Evolutionary conservation across 2,888 invertebrate genomes (phyloP).

Genomic region (Quadroppia sp.): DNA sequence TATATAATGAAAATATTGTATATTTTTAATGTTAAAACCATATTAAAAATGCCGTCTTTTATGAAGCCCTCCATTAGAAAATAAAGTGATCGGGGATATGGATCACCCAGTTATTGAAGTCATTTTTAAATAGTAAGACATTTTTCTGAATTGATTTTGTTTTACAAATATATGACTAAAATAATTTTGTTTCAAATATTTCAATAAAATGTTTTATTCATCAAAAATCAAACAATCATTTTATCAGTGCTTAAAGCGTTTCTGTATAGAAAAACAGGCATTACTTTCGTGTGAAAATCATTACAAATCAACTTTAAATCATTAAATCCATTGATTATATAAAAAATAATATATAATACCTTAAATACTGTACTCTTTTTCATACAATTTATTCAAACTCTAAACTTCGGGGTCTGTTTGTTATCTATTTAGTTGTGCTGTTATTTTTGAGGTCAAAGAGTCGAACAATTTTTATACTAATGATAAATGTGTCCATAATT

Average conservation of each 20-base stretch:
- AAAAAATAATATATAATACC: neutral
- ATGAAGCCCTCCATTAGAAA: neutral
- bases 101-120: conserved; percentile 34
- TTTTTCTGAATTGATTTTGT: too few relatives aligned
- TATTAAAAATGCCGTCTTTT: conserved; percentile 2
- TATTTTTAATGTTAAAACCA: too few relatives aligned
- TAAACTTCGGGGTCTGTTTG: neutral
- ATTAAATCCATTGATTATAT: neutral
- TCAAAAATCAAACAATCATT: conserved; percentile 12
- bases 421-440: conserved; percentile 3
- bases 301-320: conserved; percentile 13
- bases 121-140: neutral
- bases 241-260: conserved; percentile 1
- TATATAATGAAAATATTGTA: neutral
- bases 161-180: neutral
- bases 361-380: neutral
- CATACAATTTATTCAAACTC: neutral
- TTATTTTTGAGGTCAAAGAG: conserved; percentile 25
- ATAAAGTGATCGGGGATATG: neutral
- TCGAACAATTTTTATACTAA: neutral
- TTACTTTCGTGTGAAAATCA: conserved; percentile 28
- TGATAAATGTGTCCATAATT: neutral
- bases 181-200: neutral
- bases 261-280: neutral
- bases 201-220: conserved; percentile 10